Evolutionary conservation across 2,888 invertebrate species (phyloP).

Genomic region (Campoplex nolae): DNA sequence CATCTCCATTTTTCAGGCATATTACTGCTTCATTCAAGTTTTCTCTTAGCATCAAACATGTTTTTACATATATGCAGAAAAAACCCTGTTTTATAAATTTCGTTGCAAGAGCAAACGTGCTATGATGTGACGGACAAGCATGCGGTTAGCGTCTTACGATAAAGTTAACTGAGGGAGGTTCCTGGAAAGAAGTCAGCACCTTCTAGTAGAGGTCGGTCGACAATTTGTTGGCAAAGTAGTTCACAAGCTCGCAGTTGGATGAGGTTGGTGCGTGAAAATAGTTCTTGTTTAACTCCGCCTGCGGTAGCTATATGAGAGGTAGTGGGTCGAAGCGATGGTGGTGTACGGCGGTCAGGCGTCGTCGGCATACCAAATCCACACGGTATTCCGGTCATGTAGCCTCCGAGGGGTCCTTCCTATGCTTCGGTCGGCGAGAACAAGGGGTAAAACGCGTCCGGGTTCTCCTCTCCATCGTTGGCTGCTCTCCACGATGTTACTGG

Average conservation of each 20-base stretch:
- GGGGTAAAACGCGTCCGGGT: slow-evolving; percentile 47
- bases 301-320: slow-evolving; percentile 51
- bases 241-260: slow-evolving; percentile 55
- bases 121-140: not conserved
- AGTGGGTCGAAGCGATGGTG: slow-evolving; percentile 66
- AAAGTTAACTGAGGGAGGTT: not conserved
- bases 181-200: not conserved
- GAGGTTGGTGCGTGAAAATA: slow-evolving; percentile 50
- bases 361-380: slow-evolving; percentile 83
- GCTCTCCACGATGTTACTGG: slow-evolving; percentile 57
- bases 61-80: not conserved
- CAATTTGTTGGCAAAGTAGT: slow-evolving; percentile 72
- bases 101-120: not conserved
- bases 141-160: not conserved
- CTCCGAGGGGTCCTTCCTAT: slow-evolving; percentile 71
- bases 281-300: slow-evolving; percentile 47
- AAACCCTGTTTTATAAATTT: not conserved
- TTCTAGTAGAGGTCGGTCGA: slow-evolving; percentile 77
- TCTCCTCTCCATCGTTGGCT: slow-evolving; percentile 63
- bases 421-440: slow-evolving; percentile 65
- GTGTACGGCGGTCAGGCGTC: slow-evolving; percentile 82
- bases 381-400: slow-evolving; percentile 84
- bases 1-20: not conserved
- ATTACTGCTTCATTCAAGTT: slow-evolving; percentile 1
- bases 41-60: not conserved